Evolutionary conservation across 2,113 vertebrate species (phyloP), one percentile per base, ranked within the genome.

Genomic region (Lampris incognitus): DNA sequence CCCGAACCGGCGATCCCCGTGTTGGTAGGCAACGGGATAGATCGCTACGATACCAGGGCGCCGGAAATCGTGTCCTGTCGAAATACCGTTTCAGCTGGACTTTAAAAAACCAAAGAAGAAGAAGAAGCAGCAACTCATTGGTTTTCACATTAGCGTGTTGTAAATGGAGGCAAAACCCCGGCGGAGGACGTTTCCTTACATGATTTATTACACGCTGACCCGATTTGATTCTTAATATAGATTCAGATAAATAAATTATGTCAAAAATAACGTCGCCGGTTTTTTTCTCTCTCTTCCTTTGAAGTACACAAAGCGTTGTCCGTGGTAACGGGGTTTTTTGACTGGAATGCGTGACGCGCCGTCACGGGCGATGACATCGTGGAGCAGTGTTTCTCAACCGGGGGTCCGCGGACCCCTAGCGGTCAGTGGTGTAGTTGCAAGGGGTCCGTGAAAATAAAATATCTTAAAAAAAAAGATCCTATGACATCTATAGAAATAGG

Each of bases 281-380:
- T 61, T 24, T 24, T 24, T 24, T 24, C 24, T 24, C 24, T 65
- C 6, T 8, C 2, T n/a, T 46, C 39, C 55, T 60, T 62, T 73
- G 51, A 60, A 62, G 46, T 67, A 7, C 52, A 11, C 38, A 24
- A 24, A 24, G 24, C 24, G 24, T 24, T 24, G 24, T 24, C 24
- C 24, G 24, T 24, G 24, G 24, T 24, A 24, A 24, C 24, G 24
- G 24, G 24, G 24, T 24, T 24, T 24, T 24, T 24, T 24, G 24
- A 24, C 24, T 0, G 24, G 0, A 24, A 24, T 24, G 24, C 24
- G 24, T 24, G 24, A 24, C 24, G 24, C 24, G 24, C 61, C 55
- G 74, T 79, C 56, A 60, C 66, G 61, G 65, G 66, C 39, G 46
- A 59, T 65, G 82, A 81, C 70, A 50, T 40, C 54, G 86, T 6